Conservation (phyloP, 2,888 invertebrate species). For the Cheilosia vulpina region DNA sequence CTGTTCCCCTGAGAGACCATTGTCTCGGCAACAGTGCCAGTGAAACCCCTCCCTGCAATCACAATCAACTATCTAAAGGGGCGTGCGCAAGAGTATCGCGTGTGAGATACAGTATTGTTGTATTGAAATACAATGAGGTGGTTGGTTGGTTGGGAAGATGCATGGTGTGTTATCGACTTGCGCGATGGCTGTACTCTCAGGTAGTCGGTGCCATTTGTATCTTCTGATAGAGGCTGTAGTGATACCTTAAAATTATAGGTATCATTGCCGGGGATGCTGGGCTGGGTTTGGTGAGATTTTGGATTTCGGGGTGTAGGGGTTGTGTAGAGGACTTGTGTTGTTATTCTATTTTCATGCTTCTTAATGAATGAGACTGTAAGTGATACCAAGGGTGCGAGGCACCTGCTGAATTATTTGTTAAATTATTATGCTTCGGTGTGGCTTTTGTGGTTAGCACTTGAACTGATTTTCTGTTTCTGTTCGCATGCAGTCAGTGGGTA, state of each 20-base stretch:
- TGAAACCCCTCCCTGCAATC: slow-evolving; percentile 49
- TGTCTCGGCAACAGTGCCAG: slow-evolving; percentile 48
- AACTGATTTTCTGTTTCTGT: slow-evolving; percentile 44
- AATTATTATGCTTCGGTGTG: slow-evolving; percentile 45
- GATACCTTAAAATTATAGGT: not conserved
- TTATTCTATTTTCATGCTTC: not conserved
- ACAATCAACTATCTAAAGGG: slow-evolving; percentile 30
- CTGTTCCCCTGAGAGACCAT: slow-evolving; percentile 59
- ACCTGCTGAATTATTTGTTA: slow-evolving; percentile 48
- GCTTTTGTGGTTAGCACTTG: slow-evolving; percentile 69
- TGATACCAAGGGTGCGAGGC: slow-evolving; percentile 59
- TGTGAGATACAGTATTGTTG: slow-evolving; percentile 42
- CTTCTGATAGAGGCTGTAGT: not conserved
- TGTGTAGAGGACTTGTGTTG: not conserved
- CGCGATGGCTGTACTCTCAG: slow-evolving; percentile 73
- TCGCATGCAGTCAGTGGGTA: not conserved
- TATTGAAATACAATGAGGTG: slow-evolving; percentile 53
- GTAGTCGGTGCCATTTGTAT: slow-evolving; percentile 59
- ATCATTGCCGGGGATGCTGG: slow-evolving; percentile 33
- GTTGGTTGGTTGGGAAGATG: slow-evolving; percentile 45
- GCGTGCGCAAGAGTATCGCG: slow-evolving; percentile 35
- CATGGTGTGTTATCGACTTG: slow-evolving; percentile 62
- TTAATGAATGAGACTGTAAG: slow-evolving; percentile 46
- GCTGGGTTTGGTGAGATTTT: slow-evolving; percentile 10
- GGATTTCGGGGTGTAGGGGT: slow-evolving; percentile 36